phyloP scores from a whole-genome alignment of 2,113 vertebrate genomes.

The Brachypodius melanocephalos region DNA sequence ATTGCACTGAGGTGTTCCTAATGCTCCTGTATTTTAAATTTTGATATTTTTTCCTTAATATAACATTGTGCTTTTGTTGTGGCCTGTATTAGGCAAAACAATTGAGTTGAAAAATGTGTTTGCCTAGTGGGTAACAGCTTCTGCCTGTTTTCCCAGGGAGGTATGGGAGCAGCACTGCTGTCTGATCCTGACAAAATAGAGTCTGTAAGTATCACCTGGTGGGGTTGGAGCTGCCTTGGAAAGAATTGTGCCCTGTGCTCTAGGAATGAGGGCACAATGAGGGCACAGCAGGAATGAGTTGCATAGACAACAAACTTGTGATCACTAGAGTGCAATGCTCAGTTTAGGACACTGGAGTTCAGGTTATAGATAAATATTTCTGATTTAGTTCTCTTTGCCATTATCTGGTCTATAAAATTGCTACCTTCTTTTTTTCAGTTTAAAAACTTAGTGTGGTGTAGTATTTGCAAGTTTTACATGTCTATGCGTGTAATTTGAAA shows the following conservation, averaged over 20 bases:
- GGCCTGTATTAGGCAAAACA: background rate
- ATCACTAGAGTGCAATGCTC: background rate
- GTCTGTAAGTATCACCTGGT: conserved; percentile 77
- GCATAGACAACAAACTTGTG: background rate
- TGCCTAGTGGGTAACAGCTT: background rate
- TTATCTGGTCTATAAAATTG: background rate
- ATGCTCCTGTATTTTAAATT: background rate
- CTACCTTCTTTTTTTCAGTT: background rate
- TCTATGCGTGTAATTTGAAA: background rate
- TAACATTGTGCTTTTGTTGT: background rate
- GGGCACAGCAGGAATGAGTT: background rate
- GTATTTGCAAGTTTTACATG: background rate
- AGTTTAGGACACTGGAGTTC: background rate
- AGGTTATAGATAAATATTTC: background rate
- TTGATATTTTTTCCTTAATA: background rate
- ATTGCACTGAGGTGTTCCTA: background rate
- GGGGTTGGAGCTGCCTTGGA: background rate
- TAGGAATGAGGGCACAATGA: too few relatives aligned
- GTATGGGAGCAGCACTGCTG: conserved; percentile 96
- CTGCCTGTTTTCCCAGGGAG: conserved; percentile 78
- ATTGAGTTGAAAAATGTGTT: background rate
- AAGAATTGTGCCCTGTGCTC: background rate
- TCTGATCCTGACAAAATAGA: conserved; percentile 93
- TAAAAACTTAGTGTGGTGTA: background rate
- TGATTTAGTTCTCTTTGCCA: background rate